These are phyloP conservation scores for Eidolon helvum DNA, from an alignment of 2,113 vertebrate genomes.

Conservation along the genomic window DNA sequence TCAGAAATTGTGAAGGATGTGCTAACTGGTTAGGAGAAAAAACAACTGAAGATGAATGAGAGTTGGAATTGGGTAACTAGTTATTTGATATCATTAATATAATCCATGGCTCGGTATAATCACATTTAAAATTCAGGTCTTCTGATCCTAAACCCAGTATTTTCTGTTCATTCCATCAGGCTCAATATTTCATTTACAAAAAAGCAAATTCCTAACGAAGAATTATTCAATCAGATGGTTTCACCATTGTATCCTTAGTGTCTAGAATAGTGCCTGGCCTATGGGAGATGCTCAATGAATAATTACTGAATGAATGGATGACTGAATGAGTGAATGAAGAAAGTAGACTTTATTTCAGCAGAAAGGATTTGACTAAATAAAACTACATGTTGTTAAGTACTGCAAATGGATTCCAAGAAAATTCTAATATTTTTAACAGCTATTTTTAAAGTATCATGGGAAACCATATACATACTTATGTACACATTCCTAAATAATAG, in stretches of 20 bases:
- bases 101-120: neutral
- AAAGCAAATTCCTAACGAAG: neutral
- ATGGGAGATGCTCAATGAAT: neutral
- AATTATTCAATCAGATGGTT: neutral
- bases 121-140: neutral
- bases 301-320: neutral
- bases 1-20: neutral
- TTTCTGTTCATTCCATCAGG: neutral
- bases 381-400: neutral
- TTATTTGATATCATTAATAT: neutral
- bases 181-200: conserved; percentile 26
- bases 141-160: neutral
- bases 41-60: neutral
- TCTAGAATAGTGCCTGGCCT: neutral
- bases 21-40: neutral
- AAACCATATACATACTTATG: conserved; percentile 22
- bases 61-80: neutral
- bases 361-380: conserved; percentile 20
- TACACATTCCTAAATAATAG: conserved; percentile 49
- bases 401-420: conserved; percentile 37
- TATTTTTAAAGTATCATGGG: conserved; percentile 45
- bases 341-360: conserved; percentile 4
- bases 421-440: conserved; percentile 38
- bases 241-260: neutral
- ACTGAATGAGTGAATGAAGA: neutral